Conservation (phyloP, 1,140 invertebrate species). For the Leptopilina boulardi region DNA sequence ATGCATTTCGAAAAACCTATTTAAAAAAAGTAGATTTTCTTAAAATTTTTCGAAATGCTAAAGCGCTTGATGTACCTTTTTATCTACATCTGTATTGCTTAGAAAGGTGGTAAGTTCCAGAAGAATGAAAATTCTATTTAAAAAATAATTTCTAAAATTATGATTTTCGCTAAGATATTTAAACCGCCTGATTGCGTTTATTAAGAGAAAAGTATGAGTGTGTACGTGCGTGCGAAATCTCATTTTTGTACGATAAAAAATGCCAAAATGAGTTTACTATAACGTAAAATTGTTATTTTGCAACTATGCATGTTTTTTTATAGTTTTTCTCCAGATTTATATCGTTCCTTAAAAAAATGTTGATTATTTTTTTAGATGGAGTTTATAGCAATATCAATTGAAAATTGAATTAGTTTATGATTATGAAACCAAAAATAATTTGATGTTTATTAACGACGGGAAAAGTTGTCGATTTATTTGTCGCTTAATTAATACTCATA, state of each 20-base stretch:
- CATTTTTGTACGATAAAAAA: background rate
- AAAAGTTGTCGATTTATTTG: no score
- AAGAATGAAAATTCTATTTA: no score
- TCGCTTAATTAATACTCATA: background rate
- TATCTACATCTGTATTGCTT: background rate
- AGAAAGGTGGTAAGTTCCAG: no score
- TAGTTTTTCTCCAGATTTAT: background rate
- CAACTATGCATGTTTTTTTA: background rate
- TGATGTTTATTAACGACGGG: background rate
- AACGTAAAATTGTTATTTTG: background rate
- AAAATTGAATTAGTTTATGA: background rate
- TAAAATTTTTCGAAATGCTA: background rate
- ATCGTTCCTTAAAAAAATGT: background rate
- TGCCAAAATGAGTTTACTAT: background rate
- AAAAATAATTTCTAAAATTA: no score
- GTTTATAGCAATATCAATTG: background rate
- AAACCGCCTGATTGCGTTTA: no score
- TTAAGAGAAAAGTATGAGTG: background rate
- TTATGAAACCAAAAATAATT: slow-evolving; percentile 12
- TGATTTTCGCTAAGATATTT: no score
- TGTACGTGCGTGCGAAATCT: background rate
- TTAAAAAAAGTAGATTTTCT: background rate
- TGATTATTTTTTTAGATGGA: slow-evolving; percentile 4
- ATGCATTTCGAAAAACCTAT: background rate
- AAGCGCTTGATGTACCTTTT: background rate